Percentiles rank a stretch among this genome's conserved stretches.
Evolutionary conservation across 2,113 vertebrate species (phyloP).

Genomic region (Scopus umbretta): DNA sequence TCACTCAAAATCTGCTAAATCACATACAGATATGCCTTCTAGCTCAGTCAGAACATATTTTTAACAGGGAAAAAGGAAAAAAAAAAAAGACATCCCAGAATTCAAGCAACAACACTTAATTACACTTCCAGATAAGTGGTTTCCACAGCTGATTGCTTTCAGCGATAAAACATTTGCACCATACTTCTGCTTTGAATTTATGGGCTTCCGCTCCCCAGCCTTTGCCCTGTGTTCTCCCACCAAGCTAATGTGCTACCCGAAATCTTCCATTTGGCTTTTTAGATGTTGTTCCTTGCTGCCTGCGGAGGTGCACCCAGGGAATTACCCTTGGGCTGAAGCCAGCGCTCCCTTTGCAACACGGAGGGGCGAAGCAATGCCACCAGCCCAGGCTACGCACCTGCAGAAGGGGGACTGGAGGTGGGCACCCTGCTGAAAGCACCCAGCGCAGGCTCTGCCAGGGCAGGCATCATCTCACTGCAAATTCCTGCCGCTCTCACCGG

Average conservation of each 20-base stretch:
- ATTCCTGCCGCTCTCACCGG: too few relatives aligned
- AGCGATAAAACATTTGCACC: not conserved
- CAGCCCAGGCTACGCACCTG: not conserved
- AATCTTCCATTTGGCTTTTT: not conserved
- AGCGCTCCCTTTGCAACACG: too few relatives aligned
- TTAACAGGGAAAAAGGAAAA: not conserved
- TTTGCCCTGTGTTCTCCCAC: not conserved
- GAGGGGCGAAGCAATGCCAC: not conserved
- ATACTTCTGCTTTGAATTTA: not conserved
- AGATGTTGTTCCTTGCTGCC: not conserved
- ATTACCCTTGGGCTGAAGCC: not conserved
- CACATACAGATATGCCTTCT: not conserved
- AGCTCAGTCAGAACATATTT: not conserved
- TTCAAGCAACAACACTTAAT: not conserved
- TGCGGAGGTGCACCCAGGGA: fast-evolving
- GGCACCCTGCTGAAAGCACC: not conserved
- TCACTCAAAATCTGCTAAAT: not conserved
- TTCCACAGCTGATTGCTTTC: not conserved
- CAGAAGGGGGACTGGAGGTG: not conserved
- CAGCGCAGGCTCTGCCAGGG: not conserved
- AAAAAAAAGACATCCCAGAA: not conserved
- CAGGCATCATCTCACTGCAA: not conserved
- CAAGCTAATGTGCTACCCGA: not conserved
- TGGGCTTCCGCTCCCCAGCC: not conserved
- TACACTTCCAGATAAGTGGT: not conserved